Evolutionary conservation across 2,888 invertebrate species (phyloP).

Genomic region (Halictus quadricinctus): DNA sequence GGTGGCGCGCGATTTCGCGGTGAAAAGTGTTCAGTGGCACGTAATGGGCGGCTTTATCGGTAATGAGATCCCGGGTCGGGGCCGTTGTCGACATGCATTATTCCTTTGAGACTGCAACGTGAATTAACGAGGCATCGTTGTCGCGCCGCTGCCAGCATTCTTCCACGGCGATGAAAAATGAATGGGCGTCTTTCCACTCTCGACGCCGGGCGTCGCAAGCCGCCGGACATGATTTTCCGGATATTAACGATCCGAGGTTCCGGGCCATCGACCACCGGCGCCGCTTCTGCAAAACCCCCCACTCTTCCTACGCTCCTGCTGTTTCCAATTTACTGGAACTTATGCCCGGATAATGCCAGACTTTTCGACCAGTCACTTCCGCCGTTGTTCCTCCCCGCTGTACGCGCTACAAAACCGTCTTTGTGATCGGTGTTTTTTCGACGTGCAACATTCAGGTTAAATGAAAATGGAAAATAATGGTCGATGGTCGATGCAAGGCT

Average conservation of each 20-base stretch:
- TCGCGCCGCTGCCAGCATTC: constrained; percentile 51
- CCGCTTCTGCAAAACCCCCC: constrained; percentile 32
- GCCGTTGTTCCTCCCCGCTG: constrained; percentile 3
- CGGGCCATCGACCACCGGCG: constrained; percentile 53
- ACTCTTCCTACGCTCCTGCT: constrained; percentile 2
- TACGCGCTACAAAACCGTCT: neutral
- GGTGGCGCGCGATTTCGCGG: neutral
- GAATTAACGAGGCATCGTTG: constrained; percentile 67
- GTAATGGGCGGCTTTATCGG: constrained; percentile 62
- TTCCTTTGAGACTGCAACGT: constrained; percentile 56
- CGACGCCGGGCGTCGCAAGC: constrained; percentile 26
- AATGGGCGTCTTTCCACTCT: constrained; percentile 46
- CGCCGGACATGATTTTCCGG: constrained; percentile 67
- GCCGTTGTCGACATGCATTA: constrained; percentile 59
- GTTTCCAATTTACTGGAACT: constrained; percentile 62
- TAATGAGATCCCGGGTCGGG: constrained; percentile 59
- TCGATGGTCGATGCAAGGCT: neutral
- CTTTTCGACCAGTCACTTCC: constrained; percentile 61
- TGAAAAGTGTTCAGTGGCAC: constrained; percentile 28
- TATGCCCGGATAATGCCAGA: constrained; percentile 41
- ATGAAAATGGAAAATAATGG: constrained; percentile 2
- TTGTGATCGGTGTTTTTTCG: constrained; percentile 5
- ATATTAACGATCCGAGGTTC: constrained; percentile 68
- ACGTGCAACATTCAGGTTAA: neutral
- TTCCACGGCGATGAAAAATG: constrained; percentile 66